Base-by-base conservation (phyloP, 1,140 invertebrate genomes). In the Laupala kohalensis region DNA sequence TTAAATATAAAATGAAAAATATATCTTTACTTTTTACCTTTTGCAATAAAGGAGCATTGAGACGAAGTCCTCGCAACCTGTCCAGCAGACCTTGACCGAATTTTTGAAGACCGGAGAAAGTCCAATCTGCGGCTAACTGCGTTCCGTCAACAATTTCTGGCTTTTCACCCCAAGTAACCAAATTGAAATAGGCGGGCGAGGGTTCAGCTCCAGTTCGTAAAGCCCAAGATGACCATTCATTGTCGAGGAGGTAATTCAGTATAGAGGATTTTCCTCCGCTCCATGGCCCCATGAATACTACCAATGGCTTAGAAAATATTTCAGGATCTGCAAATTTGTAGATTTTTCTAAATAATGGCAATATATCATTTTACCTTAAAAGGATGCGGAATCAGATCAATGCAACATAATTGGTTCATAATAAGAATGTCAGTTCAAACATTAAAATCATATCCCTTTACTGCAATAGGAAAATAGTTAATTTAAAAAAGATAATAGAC, bases 211-310 rank as follows among this genome's bases (percentile, higher is more conserved):
- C 94, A 80, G 93, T 94, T 83, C 92, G 87, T 74, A 96, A 81
- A 68, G 94, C 89, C 77, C 87, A 88, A 75, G 89, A 85, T 5
- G 88, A 92, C 78, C 91, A 92, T 80, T 97, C 93, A 74, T 91
- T 89, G 72, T 94, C 91, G 19, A 95, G 84, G 67, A 97, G 83
- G 83, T 97, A 97, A 81, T 97, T 97, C 69, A 97, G 89, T 74
- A 97, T 94, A 12, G 92, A 92, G 4, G 94, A 96, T 83, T 97
- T 97, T 75, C 95, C 95, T 74, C 94, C 93, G 77, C 93, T 95
- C 93, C 94, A 97, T 25, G 95, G 94, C 53, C 95, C 95, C 90
- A 97, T 92, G 77, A 97, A 95, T 0, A 97, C 81, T 64, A 97
- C 86, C 77, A 97, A 82, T 9, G 95, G 95, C 79, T 96, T 97